phyloP scores from a whole-genome alignment of 2,888 invertebrate species.

The Drosophila bunnanda region DNA sequence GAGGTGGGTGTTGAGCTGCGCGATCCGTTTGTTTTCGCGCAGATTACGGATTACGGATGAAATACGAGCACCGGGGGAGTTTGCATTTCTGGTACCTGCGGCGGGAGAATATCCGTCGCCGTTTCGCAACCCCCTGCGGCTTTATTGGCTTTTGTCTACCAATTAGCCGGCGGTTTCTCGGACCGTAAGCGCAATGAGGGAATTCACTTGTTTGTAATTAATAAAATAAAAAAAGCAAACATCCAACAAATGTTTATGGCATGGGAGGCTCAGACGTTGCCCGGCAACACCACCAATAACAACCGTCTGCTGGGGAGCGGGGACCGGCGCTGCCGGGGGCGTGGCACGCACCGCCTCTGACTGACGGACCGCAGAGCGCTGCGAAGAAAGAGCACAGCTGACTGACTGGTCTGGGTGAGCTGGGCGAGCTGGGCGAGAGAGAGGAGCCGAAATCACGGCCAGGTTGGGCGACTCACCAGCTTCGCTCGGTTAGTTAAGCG shows the following conservation, averaged over 20 bases:
- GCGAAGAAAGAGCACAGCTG: slow-evolving; percentile 28
- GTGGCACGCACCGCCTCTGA: slow-evolving; percentile 40
- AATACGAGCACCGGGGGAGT: slow-evolving; percentile 15
- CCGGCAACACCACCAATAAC: slow-evolving; percentile 48
- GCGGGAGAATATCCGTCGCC: slow-evolving; percentile 14
- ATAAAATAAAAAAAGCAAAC: slow-evolving; percentile 39
- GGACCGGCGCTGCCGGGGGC: background rate
- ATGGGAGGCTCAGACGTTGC: slow-evolving; percentile 38
- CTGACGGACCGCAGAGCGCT: slow-evolving; percentile 68
- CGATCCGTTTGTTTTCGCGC: slow-evolving; percentile 8
- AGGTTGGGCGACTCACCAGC: slow-evolving; percentile 46
- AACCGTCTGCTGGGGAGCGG: slow-evolving; percentile 13
- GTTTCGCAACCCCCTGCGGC: slow-evolving; percentile 10
- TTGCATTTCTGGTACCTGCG: slow-evolving; percentile 31
- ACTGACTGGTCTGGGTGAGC: slow-evolving; percentile 2
- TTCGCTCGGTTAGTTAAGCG: slow-evolving; percentile 66
- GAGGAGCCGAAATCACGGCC: slow-evolving; percentile 58
- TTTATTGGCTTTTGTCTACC: slow-evolving; percentile 21
- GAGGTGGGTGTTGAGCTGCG: slow-evolving; percentile 12
- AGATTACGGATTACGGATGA: slow-evolving; percentile 11
- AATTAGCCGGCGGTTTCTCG: slow-evolving; percentile 28
- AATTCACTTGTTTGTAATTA: slow-evolving; percentile 47
- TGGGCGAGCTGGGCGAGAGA: slow-evolving; percentile 13
- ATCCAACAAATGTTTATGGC: slow-evolving; percentile 41
- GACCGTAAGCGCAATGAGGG: slow-evolving; percentile 32